Base-by-base conservation (phyloP, 2,888 invertebrate species). In the Pyrrhosoma nymphula region DNA sequence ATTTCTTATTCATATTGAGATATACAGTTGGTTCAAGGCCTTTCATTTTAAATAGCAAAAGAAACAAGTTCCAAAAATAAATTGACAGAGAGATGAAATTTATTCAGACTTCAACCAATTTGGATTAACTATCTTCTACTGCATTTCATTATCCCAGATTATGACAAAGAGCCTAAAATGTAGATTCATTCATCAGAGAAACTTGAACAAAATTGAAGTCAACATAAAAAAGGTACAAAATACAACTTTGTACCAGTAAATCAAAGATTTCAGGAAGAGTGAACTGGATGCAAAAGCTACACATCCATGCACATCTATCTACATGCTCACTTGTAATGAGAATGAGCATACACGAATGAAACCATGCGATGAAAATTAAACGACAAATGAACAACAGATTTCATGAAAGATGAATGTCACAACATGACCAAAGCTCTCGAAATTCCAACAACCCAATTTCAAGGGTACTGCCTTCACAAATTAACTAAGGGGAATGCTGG, bases 61-160 rank as follows among this genome's bases (percentile, higher is more conserved):
- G 60, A 60, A 10, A 10, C 16, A 35, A 18, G 82, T 16, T 35
- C 30, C 18, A 18, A 18, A 14, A 82, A 14, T 16, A 18, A 69
- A 82, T 82, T 82, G 14, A 82, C 10, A 82, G 35, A 82, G 35
- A 35, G 16, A 35, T 82, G 30, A 82, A 35, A 82, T 60, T 6
- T 12, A 82, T 35, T 35, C 35, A 82, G 12, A 35, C 26, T 26
- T 35, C 35, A 82, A 82, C 14, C 26, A 26, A 69, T 82, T 82
- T n/a, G 82, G 35, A 82, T 82, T 30, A 82, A 82, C 82, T 35
- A 82, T 82, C 82, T 82, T 82, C 82, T 82, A 69, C 35, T 35
- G 16, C 16, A 35, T 35, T 18, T 6, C 35, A 69, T 16, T 82
- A 35, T 30, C 8, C 30, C 82, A 82, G 35, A 82, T 82, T 82